Evolutionary conservation across 2,113 vertebrate species (phyloP).

Genomic region (Oreochromis tanganicae): DNA sequence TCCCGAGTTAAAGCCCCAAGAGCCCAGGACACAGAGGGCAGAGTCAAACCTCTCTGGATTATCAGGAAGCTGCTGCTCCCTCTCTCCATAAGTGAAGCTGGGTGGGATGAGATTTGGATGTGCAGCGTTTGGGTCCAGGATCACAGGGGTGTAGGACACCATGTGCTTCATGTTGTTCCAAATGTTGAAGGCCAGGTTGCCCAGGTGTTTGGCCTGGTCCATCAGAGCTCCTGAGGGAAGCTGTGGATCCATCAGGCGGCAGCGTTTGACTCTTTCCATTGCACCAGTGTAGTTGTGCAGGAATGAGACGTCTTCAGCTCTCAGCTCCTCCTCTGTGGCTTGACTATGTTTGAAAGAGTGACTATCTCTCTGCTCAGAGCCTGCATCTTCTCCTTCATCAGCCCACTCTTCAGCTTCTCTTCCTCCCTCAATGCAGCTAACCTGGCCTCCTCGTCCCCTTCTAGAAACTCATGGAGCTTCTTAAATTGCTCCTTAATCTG

Average conservation of each 20-base stretch:
- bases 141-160: neutral
- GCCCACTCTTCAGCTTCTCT: neutral
- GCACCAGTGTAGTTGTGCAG: neutral
- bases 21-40: neutral
- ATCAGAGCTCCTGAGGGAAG: neutral
- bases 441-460: too few species aligned
- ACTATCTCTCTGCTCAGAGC: neutral
- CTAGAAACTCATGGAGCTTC: too few species aligned
- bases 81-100: neutral
- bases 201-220: neutral
- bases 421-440: too few species aligned
- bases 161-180: neutral
- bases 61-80: neutral
- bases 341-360: neutral
- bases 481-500: too few species aligned
- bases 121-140: neutral
- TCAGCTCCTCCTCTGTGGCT: neutral
- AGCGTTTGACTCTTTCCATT: neutral
- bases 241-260: neutral
- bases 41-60: neutral
- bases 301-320: neutral
- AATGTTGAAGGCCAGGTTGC: neutral
- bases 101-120: neutral
- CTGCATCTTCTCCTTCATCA: neutral
- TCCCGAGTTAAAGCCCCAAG: neutral